Evolutionary conservation across 2,888 invertebrate species (phyloP).

Genomic region (Scrobipalpa atriplicella): DNA sequence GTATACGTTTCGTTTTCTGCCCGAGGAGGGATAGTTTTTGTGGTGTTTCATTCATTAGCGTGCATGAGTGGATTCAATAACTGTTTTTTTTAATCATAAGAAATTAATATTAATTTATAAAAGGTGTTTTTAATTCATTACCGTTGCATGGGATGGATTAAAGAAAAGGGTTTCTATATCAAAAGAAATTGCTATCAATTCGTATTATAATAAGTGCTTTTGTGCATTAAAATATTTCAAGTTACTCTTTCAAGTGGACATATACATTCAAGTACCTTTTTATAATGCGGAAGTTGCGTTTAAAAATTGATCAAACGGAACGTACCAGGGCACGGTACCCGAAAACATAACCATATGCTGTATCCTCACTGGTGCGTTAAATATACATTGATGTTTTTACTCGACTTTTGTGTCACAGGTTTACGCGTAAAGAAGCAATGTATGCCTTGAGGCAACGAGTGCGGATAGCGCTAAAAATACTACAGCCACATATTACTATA

Average conservation of each 20-base stretch:
- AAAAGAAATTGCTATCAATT: too few species aligned
- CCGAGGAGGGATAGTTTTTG: neutral
- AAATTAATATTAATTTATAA: neutral
- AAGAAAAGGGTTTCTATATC: neutral
- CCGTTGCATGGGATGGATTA: slow-evolving; percentile 1
- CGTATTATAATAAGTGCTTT: neutral
- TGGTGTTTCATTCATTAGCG: slow-evolving; percentile 2
- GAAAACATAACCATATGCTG: neutral
- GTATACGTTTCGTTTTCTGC: neutral
- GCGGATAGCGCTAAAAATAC: neutral
- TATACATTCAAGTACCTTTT: slow-evolving; percentile 5
- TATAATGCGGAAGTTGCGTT: slow-evolving; percentile 12
- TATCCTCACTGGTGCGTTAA: neutral
- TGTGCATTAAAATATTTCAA: neutral
- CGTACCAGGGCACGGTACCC: neutral
- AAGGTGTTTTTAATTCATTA: neutral
- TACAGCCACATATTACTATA: neutral
- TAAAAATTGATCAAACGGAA: slow-evolving; percentile 12
- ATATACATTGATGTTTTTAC: neutral
- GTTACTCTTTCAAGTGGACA: neutral
- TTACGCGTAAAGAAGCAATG: neutral
- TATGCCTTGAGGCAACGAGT: neutral
- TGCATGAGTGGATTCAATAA: neutral
- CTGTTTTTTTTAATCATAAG: neutral
- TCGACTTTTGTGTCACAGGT: neutral